Evolutionary conservation across 2,888 invertebrate genomes (phyloP), one percentile per base, ranked within the genome.

Genomic region (Cabera pusaria): DNA sequence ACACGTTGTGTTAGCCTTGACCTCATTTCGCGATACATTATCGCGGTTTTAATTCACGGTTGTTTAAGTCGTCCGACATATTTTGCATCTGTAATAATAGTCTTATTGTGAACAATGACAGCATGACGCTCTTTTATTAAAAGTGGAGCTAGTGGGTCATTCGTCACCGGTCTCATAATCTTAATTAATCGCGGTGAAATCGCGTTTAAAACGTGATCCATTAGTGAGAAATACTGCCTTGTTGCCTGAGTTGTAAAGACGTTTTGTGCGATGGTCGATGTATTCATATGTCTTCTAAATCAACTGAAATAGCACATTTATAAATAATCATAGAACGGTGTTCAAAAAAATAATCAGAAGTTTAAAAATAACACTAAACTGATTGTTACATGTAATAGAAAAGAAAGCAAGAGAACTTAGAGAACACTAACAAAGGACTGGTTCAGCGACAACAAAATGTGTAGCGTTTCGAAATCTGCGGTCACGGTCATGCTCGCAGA

Each of bases 111-210:
- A 31, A 42, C 35, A 42, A 26, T 18, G 35, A 26, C 31, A 7
- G 26, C 21, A 22, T 35, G 33, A 22, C 38, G 39, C 21, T 17
- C 32, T 10, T 9, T 32, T 24, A 28, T 19, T 23, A 27, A 28
- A 14, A 2, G 3, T 4, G 2, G 14, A 4, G n/a, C n/a, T n/a
- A n/a, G 8, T 23, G 12, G 28, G 42, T 48, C 49, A 49, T 43
- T 43, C 47, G 38, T 49, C 49, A 47, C 47, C 46, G 49, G 43
- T 59, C 58, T 63, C 63, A 65, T 64, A 64, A 65, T 63, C 54
- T 63, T 62, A 60, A 69, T 61, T 63, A 61, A 67, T 64, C 56
- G 49, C 58, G 56, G 58, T 60, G 58, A 57, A 65, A 71, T 65
- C 71, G 59, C 46, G 64, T 66, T 68, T 42, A 24, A 39, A 29